Percentiles rank a stretch among this genome's conserved stretches.
These are phyloP conservation scores for Alligator sinensis DNA, from an alignment of 2,113 vertebrate species.

Conservation along the genomic window DNA sequence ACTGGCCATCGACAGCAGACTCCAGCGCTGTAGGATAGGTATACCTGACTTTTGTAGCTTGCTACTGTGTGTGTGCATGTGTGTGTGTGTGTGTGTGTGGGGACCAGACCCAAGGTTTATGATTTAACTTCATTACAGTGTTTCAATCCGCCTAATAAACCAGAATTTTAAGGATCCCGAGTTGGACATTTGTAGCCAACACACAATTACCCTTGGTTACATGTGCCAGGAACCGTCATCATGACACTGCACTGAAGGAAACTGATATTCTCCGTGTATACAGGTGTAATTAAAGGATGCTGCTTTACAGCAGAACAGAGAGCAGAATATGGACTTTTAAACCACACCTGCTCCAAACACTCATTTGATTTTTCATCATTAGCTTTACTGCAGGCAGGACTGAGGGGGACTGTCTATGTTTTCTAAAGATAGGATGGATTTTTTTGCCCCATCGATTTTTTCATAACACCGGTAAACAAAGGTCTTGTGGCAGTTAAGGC, in stretches of 20 bases:
- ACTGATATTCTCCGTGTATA: background rate
- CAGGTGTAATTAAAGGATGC: too few species aligned
- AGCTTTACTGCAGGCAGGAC: background rate
- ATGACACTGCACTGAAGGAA: background rate
- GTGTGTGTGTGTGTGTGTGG: too few species aligned
- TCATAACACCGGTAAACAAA: background rate
- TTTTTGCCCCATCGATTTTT: background rate
- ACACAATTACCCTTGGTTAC: accelerated
- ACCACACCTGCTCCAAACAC: background rate
- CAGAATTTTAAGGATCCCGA: too few species aligned
- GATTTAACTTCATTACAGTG: too few species aligned
- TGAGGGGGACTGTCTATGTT: background rate
- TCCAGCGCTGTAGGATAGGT: too few species aligned
- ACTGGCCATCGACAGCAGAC: too few species aligned
- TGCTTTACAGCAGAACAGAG: background rate
- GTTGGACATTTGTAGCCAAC: background rate
- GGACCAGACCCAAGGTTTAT: too few species aligned
- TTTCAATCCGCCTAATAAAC: too few species aligned
- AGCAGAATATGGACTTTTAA: background rate
- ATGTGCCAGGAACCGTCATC: accelerated
- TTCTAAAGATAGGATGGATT: background rate
- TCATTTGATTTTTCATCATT: background rate
- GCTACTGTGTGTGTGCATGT: too few species aligned
- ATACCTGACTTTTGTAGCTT: too few species aligned
- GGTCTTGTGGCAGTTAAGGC: background rate